phyloP scores from a whole-genome alignment of 92 coral and sea anemone genomes.

The Metridium senile region DNA sequence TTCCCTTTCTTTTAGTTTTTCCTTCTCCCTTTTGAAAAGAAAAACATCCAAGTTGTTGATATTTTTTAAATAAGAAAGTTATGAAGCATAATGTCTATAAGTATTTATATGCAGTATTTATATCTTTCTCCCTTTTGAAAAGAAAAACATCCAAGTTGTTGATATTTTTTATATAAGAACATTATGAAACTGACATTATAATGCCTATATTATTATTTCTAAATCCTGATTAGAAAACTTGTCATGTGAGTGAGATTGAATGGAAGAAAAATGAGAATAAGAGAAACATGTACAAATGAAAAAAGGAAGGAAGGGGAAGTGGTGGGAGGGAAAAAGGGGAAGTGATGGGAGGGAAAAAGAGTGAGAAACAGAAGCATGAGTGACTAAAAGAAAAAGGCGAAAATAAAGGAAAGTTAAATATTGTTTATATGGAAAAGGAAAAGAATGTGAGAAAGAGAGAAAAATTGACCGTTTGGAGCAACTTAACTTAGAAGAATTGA shows the following conservation, averaged over 20 bases:
- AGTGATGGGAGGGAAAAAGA: neutral
- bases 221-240: too few relatives aligned
- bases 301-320: neutral
- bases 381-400: too few relatives aligned
- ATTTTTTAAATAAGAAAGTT: neutral
- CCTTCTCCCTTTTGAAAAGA: conserved; percentile 67
- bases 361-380: neutral
- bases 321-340: neutral
- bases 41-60: too few relatives aligned
- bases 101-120: neutral
- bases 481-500: too few relatives aligned
- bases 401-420: too few relatives aligned
- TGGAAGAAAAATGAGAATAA: too few relatives aligned
- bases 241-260: too few relatives aligned
- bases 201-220: too few relatives aligned
- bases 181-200: neutral
- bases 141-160: too few relatives aligned
- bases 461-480: too few relatives aligned
- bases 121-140: conserved; percentile 76
- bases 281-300: neutral
- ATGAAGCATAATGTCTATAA: neutral
- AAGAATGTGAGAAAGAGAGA: neutral
- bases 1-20: conserved; percentile 88
- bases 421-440: too few relatives aligned
- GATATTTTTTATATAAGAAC: neutral